Conservation (phyloP, 2,888 invertebrate species). For the Reticulitermes lucifugus region DNA sequence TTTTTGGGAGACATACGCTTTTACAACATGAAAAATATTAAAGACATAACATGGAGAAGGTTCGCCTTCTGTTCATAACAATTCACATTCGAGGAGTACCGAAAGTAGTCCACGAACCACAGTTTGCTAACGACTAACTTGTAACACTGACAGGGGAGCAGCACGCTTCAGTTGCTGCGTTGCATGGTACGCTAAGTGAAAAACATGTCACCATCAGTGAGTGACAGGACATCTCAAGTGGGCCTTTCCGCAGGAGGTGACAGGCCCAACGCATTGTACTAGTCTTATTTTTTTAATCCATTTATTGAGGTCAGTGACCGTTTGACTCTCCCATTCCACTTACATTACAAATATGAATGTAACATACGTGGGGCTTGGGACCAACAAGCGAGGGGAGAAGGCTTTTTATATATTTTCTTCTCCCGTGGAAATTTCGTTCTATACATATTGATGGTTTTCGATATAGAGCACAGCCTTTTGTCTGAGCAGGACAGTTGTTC, state of each 20-base stretch:
- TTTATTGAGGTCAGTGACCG: constrained; percentile 28
- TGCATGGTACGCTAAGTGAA: not conserved
- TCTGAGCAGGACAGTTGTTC: not conserved
- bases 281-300: constrained; percentile 22
- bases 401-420: constrained; percentile 16
- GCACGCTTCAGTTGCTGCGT: not conserved
- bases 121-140: not conserved
- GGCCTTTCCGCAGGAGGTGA: not conserved
- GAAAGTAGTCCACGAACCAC: not conserved
- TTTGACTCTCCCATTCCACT: constrained; percentile 1
- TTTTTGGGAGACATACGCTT: too few species aligned
- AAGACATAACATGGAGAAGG: too few species aligned
- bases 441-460: not conserved
- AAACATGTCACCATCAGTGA: constrained; percentile 16
- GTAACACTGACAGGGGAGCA: not conserved
- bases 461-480: not conserved
- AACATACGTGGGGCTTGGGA: not conserved
- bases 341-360: constrained; percentile 27
- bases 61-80: too few species aligned
- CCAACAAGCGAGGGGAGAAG: not conserved
- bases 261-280: not conserved
- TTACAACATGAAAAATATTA: too few species aligned
- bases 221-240: constrained; percentile 22
- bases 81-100: too few species aligned
- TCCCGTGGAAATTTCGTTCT: not conserved